phyloP scores from a whole-genome alignment of 2,797 vertebrate species.

The Anolis apletophallus region DNA sequence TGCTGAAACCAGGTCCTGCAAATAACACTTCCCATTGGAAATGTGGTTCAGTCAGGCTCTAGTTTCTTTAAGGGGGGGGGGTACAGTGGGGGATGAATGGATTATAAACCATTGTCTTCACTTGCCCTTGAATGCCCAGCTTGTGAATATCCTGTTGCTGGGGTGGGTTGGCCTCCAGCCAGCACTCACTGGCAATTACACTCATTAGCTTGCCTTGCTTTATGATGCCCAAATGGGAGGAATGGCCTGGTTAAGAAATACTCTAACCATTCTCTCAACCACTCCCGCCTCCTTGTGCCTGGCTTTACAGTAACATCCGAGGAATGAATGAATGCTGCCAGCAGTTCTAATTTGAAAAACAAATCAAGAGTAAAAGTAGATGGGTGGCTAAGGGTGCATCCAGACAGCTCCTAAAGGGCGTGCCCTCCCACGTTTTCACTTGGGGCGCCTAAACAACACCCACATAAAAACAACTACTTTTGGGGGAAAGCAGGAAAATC shows the following conservation, averaged over 20 bases:
- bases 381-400: background rate
- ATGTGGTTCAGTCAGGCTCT: background rate
- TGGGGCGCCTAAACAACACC: too few species aligned
- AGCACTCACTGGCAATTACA: slow-evolving; percentile 12
- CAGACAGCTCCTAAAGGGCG: too few species aligned
- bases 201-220: slow-evolving; percentile 7
- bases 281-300: too few species aligned
- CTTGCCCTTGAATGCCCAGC: background rate
- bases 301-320: background rate
- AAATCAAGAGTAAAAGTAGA: background rate
- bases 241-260: slow-evolving; percentile 22
- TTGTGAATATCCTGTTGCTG: background rate
- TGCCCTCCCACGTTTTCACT: too few species aligned
- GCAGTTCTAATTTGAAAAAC: slow-evolving; percentile 17
- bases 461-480: too few species aligned
- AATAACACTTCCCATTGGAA: background rate
- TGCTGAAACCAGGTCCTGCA: slow-evolving; percentile 16
- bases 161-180: background rate
- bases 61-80: background rate
- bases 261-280: slow-evolving; percentile 9
- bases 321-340: background rate
- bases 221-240: slow-evolving; percentile 13
- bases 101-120: slow-evolving; percentile 18
- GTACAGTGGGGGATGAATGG: background rate
- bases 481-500: too few species aligned